phyloP scores from a whole-genome alignment of 2,113 vertebrate genomes.

The Limnothrissa miodon region DNA sequence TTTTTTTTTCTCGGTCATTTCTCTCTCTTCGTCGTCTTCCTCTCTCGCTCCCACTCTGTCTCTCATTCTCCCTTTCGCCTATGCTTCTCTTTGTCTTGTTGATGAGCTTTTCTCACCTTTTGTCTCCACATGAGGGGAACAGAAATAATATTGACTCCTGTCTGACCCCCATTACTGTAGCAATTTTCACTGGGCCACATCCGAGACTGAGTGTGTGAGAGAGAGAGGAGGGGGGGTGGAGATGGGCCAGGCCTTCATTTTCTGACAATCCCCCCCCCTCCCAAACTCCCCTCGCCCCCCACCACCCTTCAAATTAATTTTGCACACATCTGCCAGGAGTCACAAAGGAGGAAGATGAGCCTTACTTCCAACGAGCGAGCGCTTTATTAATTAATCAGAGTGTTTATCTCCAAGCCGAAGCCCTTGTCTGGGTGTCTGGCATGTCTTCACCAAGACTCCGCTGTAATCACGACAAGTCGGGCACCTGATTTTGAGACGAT shows the following conservation, averaged over 20 bases:
- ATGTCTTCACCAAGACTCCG: constrained; percentile 53
- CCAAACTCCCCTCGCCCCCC: not conserved
- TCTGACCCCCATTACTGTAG: constrained; percentile 80
- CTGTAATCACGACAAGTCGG: constrained; percentile 66
- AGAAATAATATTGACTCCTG: constrained; percentile 82
- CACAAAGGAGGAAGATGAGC: constrained; percentile 58
- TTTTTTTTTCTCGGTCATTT: constrained; percentile 20
- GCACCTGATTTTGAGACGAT: constrained; percentile 46
- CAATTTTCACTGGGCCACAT: constrained; percentile 74
- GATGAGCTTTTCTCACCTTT: constrained; percentile 83
- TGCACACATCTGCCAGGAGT: constrained; percentile 62
- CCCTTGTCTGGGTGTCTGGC: constrained; percentile 41
- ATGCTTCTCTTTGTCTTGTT: constrained; percentile 63
- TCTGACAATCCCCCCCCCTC: constrained; percentile 65
- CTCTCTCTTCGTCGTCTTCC: constrained; percentile 24
- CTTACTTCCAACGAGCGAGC: constrained; percentile 62
- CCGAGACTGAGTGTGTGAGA: not conserved
- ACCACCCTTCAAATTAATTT: constrained; percentile 70
- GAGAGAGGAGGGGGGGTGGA: constrained; percentile 19
- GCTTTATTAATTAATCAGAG: constrained; percentile 74
- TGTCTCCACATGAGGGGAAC: constrained; percentile 75
- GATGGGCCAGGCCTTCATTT: constrained; percentile 66
- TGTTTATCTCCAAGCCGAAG: constrained; percentile 63
- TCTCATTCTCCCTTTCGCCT: constrained; percentile 41
- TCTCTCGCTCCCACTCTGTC: constrained; percentile 26